phyloP scores from a whole-genome alignment of 1,140 invertebrate species.

The Dinothrombium tinctorium region DNA sequence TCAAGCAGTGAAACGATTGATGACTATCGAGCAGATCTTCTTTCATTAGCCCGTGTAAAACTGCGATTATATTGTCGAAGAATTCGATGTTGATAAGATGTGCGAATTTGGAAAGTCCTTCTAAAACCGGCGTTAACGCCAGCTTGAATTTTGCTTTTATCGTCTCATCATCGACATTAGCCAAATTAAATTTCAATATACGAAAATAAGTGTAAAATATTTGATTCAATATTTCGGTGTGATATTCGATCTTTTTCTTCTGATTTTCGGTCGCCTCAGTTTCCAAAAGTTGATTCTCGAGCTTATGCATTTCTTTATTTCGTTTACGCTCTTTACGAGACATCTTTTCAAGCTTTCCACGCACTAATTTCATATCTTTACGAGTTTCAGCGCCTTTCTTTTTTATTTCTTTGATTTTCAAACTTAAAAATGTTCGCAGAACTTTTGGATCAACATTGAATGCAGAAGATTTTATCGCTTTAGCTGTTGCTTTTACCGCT shows the following conservation, averaged over 20 bases:
- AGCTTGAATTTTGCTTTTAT: background rate
- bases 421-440: slow-evolving; percentile 42
- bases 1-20: slow-evolving; percentile 56
- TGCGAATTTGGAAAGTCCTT: slow-evolving; percentile 79
- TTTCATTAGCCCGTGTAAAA: slow-evolving; percentile 42
- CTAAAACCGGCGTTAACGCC: slow-evolving; percentile 36
- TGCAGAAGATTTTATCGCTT: slow-evolving; percentile 46
- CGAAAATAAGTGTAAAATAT: slow-evolving; percentile 85
- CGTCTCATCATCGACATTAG: background rate
- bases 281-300: slow-evolving; percentile 74
- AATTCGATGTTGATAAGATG: slow-evolving; percentile 88
- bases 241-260: slow-evolving; percentile 41
- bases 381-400: slow-evolving; percentile 48
- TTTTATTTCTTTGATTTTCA: slow-evolving; percentile 56
- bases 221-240: slow-evolving; percentile 71
- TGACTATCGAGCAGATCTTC: slow-evolving; percentile 32
- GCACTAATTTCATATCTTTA: slow-evolving; percentile 31
- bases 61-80: slow-evolving; percentile 68
- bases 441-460: slow-evolving; percentile 44
- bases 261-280: slow-evolving; percentile 71
- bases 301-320: slow-evolving; percentile 34
- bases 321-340: slow-evolving; percentile 17
- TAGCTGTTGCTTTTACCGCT: slow-evolving; percentile 51
- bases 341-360: slow-evolving; percentile 13
- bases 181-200: slow-evolving; percentile 53